phyloP scores from a whole-genome alignment of 2,888 invertebrate species.

The Crocallis elinguaria region DNA sequence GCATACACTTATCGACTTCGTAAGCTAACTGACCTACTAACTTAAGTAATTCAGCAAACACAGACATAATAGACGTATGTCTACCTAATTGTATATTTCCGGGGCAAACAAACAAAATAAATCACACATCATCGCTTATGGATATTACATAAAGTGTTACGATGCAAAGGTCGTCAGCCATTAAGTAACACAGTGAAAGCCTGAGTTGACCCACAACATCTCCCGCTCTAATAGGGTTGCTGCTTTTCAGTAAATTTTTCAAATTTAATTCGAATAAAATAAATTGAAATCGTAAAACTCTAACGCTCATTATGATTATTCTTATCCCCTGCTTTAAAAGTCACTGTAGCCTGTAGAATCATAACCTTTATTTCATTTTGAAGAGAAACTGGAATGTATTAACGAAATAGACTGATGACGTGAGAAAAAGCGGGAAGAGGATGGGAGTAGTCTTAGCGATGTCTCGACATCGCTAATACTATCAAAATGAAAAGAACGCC shows the following conservation, averaged over 20 bases:
- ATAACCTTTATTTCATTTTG: too few relatives aligned
- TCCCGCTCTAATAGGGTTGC: conserved; percentile 7
- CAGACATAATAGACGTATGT: conserved; percentile 27
- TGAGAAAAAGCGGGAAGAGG: too few relatives aligned
- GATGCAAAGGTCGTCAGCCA: conserved; percentile 53
- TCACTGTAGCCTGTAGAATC: too few relatives aligned
- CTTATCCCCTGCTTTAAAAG: too few relatives aligned
- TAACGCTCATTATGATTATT: too few relatives aligned
- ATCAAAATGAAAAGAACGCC: too few relatives aligned
- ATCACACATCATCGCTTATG: conserved; percentile 37
- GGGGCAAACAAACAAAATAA: conserved; percentile 37
- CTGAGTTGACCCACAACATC: conserved; percentile 54
- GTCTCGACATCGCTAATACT: too few relatives aligned
- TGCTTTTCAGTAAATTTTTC: not conserved
- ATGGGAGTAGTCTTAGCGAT: too few relatives aligned
- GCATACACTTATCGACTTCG: not conserved
- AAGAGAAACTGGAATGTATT: too few relatives aligned
- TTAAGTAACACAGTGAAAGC: conserved; percentile 75
- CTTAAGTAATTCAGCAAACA: conserved; percentile 9
- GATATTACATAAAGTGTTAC: conserved; percentile 52
- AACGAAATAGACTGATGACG: too few relatives aligned
- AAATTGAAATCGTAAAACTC: too few relatives aligned
- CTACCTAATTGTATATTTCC: conserved; percentile 24
- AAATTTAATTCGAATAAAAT: too few relatives aligned
- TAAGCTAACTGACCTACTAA: conserved; percentile 11